Conservation (phyloP, 2,888 invertebrate species). For the Lycophotia porphyrea region DNA sequence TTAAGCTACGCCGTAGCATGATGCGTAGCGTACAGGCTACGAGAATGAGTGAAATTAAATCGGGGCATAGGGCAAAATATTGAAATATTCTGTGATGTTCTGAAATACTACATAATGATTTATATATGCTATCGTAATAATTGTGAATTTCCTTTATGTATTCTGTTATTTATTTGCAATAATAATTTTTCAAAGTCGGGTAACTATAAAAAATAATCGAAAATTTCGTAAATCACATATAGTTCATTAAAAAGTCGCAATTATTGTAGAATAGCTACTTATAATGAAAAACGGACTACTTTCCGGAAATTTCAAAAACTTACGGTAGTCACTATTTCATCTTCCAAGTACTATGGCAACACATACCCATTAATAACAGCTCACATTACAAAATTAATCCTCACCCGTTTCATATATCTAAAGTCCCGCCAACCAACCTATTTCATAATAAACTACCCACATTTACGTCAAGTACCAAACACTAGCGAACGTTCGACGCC, state of each 20-base stretch:
- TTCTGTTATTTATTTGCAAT: neutral
- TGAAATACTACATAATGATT: too few relatives aligned
- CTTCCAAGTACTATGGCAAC: neutral
- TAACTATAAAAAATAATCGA: neutral
- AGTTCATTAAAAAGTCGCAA: neutral
- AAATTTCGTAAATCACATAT: neutral
- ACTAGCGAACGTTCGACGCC: slow-evolving; percentile 33
- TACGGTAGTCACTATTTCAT: neutral
- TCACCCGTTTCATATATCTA: neutral
- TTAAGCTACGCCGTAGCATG: slow-evolving; percentile 1
- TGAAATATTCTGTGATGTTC: neutral
- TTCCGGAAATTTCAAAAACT: neutral
- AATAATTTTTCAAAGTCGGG: neutral
- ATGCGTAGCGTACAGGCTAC: slow-evolving; percentile 1
- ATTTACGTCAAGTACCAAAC: slow-evolving; percentile 27
- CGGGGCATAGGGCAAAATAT: neutral
- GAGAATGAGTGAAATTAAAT: neutral
- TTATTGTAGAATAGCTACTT: neutral
- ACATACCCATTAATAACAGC: neutral
- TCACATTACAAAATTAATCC: neutral
- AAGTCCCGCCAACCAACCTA: neutral
- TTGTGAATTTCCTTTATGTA: neutral
- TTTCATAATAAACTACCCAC: slow-evolving; percentile 6
- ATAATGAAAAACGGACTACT: neutral
- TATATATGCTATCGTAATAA: too few relatives aligned